Evolutionary conservation across 2,888 invertebrate species (phyloP).

Genomic region (Alviniconcha strummeri): DNA sequence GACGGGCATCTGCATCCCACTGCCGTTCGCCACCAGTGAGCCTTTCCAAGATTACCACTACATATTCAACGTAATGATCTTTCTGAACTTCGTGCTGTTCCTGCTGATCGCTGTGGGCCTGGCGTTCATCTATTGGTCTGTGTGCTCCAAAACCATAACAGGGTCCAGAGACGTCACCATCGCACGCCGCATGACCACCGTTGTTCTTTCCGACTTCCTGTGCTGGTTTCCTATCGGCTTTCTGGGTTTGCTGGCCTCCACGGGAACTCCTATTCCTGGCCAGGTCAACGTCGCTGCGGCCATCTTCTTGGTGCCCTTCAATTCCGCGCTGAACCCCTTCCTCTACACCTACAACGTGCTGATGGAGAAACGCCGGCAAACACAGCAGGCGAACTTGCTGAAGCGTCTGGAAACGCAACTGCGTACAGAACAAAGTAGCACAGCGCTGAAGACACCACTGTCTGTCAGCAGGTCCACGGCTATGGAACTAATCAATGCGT

Average conservation of each 20-base stretch:
- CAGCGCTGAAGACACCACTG: too few relatives aligned
- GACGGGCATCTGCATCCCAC: conserved; percentile 68
- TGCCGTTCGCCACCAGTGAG: conserved; percentile 66
- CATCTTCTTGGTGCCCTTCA: background rate
- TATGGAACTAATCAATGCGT: too few relatives aligned
- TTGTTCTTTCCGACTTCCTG: conserved; percentile 2
- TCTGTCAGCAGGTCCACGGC: too few relatives aligned
- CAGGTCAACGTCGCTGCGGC: conserved; percentile 17
- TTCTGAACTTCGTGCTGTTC: conserved; percentile 64
- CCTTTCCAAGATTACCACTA: conserved; percentile 69
- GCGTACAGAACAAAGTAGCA: too few relatives aligned
- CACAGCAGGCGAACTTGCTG: too few relatives aligned
- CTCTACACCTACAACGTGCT: conserved; percentile 7
- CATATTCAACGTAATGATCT: conserved; percentile 64
- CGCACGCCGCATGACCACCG: background rate
- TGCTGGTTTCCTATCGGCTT: conserved; percentile 14
- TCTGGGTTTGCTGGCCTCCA: conserved; percentile 7
- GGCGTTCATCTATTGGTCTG: conserved; percentile 63
- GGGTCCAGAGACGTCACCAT: background rate
- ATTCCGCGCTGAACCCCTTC: conserved; percentile 2
- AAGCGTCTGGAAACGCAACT: too few relatives aligned
- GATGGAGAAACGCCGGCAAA: too few relatives aligned
- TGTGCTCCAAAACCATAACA: background rate
- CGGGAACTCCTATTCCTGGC: background rate
- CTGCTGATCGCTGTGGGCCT: conserved; percentile 65